Evolutionary conservation across 2,797 vertebrate species (phyloP), one percentile per base, ranked within the genome.

Genomic region (Syndactyla subalaris): DNA sequence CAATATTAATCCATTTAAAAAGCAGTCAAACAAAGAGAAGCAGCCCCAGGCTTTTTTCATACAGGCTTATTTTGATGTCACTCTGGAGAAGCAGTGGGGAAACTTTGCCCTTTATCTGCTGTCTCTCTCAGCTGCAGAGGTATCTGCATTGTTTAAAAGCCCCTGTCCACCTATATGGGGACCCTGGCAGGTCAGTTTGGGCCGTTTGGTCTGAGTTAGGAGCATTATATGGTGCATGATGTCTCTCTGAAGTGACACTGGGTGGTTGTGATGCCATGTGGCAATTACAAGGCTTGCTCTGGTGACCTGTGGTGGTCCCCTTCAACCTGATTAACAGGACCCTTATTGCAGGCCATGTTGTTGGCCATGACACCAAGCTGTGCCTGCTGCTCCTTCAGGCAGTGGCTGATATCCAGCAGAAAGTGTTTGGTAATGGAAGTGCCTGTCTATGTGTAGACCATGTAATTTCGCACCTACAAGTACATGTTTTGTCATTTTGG

Each of bases 101-200:
- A 57, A 22, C 21, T 39, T 27, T 78, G 48, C 27, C 55, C n/a
- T 70, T 92, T 61, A 7, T 67, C 11, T 78, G 46, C 70, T 4
- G 0, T 51, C 4, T 86, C 14, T 45, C 74, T 68, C 20, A 27
- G 46, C 54, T 77, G 7, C 49, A 70, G n/a, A 81, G 46, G 20
- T 2, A 5, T 43, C n/a, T 41, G 43, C 0, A 2, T 68, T 65
- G 2, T 72, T 86, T 49, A 4, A 6, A 66, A 86, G 34, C 46
- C 21, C 8, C 13, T 3, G 2, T 36, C 38, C 6, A 16, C 7
- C 20, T 2, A 0, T 0, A 2, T 6, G 3, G 26, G 32, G n/a
- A 27, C 32, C 12, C 4, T 4, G 29, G 16, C 6, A 21, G n/a
- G 22, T 58, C 34, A 10, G 14, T 68, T 41, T 24, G 81, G 62